These are phyloP conservation scores for Unio pictorum DNA, from an alignment of 2,888 invertebrate genomes.

Conservation along the genomic window DNA sequence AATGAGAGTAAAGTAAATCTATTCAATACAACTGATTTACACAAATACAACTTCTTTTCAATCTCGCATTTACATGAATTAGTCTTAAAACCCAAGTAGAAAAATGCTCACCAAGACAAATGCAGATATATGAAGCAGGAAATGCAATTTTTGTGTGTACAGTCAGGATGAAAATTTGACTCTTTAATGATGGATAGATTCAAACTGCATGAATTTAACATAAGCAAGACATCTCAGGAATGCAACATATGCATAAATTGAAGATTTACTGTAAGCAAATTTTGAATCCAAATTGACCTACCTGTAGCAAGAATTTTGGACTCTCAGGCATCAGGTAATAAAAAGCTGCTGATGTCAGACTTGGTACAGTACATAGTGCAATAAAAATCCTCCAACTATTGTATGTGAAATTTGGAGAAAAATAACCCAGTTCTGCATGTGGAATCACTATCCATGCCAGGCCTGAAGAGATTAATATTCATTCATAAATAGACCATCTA, in stretches of 20 bases:
- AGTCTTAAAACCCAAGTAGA: too few species aligned
- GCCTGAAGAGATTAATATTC: slow-evolving; percentile 67
- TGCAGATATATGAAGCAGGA: too few species aligned
- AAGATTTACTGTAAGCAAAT: background rate
- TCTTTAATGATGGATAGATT: too few species aligned
- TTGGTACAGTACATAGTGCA: slow-evolving; percentile 89
- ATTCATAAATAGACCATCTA: too few species aligned
- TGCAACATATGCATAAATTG: background rate
- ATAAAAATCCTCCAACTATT: slow-evolving; percentile 95
- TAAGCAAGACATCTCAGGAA: background rate
- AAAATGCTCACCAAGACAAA: too few species aligned
- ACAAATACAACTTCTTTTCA: too few species aligned
- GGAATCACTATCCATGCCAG: slow-evolving; percentile 84
- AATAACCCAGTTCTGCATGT: slow-evolving; percentile 60
- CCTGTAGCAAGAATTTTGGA: slow-evolving; percentile 88
- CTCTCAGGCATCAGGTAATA: slow-evolving; percentile 87
- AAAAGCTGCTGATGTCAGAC: slow-evolving; percentile 87
- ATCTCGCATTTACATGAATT: too few species aligned
- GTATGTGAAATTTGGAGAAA: slow-evolving; percentile 78
- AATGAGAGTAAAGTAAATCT: too few species aligned
- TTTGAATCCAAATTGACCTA: slow-evolving; percentile 73
- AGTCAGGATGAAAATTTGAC: too few species aligned
- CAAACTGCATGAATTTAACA: too few species aligned
- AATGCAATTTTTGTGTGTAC: too few species aligned
- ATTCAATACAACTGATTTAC: too few species aligned